Evolutionary conservation across 2,113 vertebrate species (phyloP).

Genomic region (Rynchops niger): DNA sequence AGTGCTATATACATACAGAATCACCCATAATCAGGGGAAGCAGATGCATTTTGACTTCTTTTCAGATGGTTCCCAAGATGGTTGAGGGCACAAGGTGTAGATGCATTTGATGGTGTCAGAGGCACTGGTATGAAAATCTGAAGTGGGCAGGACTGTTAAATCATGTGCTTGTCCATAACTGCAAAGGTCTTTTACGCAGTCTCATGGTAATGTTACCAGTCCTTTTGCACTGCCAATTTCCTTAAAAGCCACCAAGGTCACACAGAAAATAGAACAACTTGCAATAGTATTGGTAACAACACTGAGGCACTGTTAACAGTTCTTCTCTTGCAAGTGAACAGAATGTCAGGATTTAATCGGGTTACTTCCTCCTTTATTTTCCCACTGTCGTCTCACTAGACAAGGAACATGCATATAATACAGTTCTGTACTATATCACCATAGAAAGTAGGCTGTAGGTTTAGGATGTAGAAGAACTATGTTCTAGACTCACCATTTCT

Average conservation of each 20-base stretch:
- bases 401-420: neutral
- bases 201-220: neutral
- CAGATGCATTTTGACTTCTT: neutral
- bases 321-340: neutral
- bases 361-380: neutral
- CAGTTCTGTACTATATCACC: neutral
- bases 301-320: neutral
- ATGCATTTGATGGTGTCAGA: neutral
- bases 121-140: neutral
- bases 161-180: neutral
- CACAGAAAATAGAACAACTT: neutral
- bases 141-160: neutral
- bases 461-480: neutral
- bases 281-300: neutral
- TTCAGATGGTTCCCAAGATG: neutral
- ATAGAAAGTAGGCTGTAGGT: neutral
- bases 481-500: neutral
- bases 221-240: neutral
- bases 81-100: neutral
- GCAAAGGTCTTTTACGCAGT: neutral
- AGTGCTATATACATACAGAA: neutral
- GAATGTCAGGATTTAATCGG: neutral
- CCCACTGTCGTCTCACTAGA: neutral
- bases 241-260: neutral
- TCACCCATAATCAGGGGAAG: neutral